Percentiles rank a stretch among this genome's conserved stretches.
Evolutionary conservation across 1,140 invertebrate species (phyloP).

Genomic region (Eupristina koningsbergeri): DNA sequence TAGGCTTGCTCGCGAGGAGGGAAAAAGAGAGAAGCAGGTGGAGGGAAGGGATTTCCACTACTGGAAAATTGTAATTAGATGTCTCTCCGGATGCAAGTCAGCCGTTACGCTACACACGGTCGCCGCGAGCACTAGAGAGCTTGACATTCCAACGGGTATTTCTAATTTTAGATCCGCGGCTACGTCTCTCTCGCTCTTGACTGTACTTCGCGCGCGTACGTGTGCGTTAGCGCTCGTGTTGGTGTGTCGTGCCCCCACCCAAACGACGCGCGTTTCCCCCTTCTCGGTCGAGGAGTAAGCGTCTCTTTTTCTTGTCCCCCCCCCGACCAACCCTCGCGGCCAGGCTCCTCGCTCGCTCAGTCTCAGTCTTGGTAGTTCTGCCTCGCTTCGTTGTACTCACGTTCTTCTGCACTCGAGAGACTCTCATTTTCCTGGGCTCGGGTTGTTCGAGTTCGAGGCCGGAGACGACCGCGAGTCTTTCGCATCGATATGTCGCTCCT

Average conservation of each 20-base stretch:
- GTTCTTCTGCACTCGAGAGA: neutral
- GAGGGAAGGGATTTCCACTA: neutral
- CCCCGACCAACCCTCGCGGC: too few species aligned
- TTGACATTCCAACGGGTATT: constrained; percentile 43
- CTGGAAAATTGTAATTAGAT: constrained; percentile 34
- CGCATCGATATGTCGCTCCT: neutral
- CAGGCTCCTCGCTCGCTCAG: neutral
- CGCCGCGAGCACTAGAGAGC: neutral
- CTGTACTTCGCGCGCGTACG: neutral
- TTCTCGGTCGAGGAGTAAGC: neutral
- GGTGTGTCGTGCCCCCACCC: neutral
- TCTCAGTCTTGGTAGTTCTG: neutral
- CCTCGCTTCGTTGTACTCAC: too few species aligned
- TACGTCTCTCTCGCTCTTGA: neutral
- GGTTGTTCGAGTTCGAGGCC: too few species aligned
- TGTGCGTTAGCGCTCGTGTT: neutral
- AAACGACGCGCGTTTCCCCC: constrained; percentile 20
- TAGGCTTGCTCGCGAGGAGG: too few species aligned
- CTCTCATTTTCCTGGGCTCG: too few species aligned
- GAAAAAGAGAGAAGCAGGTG: neutral
- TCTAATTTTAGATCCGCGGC: constrained; percentile 43
- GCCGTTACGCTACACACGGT: neutral
- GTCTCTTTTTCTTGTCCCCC: constrained; percentile 16
- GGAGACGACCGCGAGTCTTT: neutral
- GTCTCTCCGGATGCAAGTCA: constrained; percentile 37